Base-by-base conservation (phyloP, 1,140 invertebrate genomes). In the Goniozus legneri region DNA sequence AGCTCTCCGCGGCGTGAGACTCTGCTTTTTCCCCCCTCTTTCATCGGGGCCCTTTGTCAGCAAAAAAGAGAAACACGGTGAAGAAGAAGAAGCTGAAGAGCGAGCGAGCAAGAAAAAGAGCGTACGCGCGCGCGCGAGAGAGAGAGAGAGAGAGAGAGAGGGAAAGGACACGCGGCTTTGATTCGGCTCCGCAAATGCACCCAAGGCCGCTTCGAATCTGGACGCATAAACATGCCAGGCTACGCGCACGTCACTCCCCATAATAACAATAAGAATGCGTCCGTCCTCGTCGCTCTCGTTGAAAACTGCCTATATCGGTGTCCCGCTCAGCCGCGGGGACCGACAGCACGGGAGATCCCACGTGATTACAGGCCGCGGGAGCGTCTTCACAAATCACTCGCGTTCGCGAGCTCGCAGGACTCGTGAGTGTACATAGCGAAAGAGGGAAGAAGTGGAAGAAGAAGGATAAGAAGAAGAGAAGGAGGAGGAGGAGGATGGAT, bases 341-440 rank as follows among this genome's bases (percentile, higher is more conserved):
- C 47, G 44, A 50, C 49, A 48, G 54, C 44, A 37, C 54, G 36
- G 44, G 60, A 73, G 71, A 73, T 73, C 67, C 64, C 69, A 72
- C 68, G 69, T 73, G 71, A 73, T 74, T 74, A 72, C 71, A 68
- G n/a, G 66, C 54, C 60, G 60, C 69, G 60, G 64, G 66, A 74
- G 71, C 65, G 69, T 74, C 71, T 74, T 74, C 71, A 73, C 71
- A 73, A 73, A 73, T 73, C 71, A 72, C 71, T 73, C 69, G 60
- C 41, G 39, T 42, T 52, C 52, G 47, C 44, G n/a, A n/a, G n/a
- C n/a, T n/a, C n/a, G n/a, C n/a, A n/a, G n/a, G n/a, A n/a, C n/a
- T n/a, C n/a, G n/a, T n/a, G n/a, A n/a, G n/a, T n/a, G n/a, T n/a
- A n/a, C n/a, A n/a, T n/a, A n/a, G n/a, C n/a, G n/a, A n/a, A n/a